Evolutionary conservation across 1,140 invertebrate genomes (phyloP).

Genomic region (Heliconius eleuchia): DNA sequence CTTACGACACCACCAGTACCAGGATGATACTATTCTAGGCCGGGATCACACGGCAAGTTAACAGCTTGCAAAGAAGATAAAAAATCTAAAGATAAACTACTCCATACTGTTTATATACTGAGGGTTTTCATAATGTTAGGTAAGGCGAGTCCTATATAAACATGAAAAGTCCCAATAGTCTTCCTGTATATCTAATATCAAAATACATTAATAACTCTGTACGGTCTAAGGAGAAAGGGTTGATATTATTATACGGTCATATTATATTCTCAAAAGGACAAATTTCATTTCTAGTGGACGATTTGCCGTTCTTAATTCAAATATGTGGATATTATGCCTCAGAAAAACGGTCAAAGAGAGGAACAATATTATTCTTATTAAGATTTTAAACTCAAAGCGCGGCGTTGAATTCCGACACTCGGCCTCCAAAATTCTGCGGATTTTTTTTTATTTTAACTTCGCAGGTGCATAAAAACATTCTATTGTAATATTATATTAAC

Average conservation of each 20-base stretch:
- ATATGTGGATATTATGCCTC: not conserved
- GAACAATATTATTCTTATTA: constrained; percentile 6
- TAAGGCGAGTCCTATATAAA: constrained; percentile 11
- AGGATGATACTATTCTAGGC: too few relatives aligned
- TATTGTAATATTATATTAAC: too few relatives aligned
- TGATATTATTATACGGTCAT: constrained; percentile 23
- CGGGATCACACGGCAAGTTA: too few relatives aligned
- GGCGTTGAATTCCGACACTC: too few relatives aligned
- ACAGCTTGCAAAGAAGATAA: too few relatives aligned
- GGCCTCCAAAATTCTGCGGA: too few relatives aligned
- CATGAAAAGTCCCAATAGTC: constrained; percentile 14
- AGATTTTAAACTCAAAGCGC: not conserved
- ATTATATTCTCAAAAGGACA: constrained; percentile 12
- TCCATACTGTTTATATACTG: not conserved
- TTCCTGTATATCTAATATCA: constrained; percentile 20
- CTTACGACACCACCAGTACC: too few relatives aligned
- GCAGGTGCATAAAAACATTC: too few relatives aligned
- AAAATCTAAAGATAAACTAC: not conserved
- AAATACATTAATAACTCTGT: constrained; percentile 29
- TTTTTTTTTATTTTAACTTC: too few relatives aligned
- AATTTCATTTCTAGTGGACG: constrained; percentile 19
- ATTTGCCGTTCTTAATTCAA: constrained; percentile 21
- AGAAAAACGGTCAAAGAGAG: not conserved
- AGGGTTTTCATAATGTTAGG: not conserved
- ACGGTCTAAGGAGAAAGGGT: constrained; percentile 24